Evolutionary conservation across 35 echinoderm and acorn worm genomes (phyloP).

Genomic region (Heliocidaris erythrogramma): DNA sequence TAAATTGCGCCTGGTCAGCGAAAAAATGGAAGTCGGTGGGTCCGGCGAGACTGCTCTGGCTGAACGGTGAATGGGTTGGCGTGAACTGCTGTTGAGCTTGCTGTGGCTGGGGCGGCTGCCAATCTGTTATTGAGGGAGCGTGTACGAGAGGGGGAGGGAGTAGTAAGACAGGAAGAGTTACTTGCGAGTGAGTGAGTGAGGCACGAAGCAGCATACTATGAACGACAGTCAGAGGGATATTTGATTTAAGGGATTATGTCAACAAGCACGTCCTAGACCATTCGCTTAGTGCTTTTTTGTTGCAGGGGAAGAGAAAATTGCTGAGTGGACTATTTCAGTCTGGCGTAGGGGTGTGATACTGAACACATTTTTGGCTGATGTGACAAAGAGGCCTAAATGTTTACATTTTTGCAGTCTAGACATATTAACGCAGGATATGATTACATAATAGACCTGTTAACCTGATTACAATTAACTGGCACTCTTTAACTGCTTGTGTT

Average conservation of each 20-base stretch:
- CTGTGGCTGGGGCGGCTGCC: neutral
- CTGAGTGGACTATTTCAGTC: constrained; percentile 34
- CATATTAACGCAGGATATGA: no score
- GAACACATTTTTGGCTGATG: neutral
- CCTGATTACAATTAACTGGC: no score
- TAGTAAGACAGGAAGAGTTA: neutral
- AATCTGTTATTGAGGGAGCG: constrained; percentile 8
- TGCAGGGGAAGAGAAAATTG: constrained; percentile 18
- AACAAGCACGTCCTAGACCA: neutral
- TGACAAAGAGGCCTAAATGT: neutral
- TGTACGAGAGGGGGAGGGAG: neutral
- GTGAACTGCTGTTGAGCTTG: constrained; percentile 19
- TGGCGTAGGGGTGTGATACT: neutral
- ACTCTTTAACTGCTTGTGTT: no score
- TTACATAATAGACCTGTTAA: no score
- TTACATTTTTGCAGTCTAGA: neutral
- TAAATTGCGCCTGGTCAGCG: constrained; percentile 1
- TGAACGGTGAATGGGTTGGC: neutral
- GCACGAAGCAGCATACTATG: neutral
- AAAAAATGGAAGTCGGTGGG: neutral
- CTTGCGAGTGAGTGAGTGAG: neutral
- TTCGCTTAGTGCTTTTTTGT: neutral
- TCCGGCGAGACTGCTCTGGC: neutral
- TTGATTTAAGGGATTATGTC: constrained; percentile 46
- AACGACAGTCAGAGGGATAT: constrained; percentile 29